Evolutionary conservation across 2,113 vertebrate species (phyloP).

Genomic region (Ibidorhyncha struthersii): DNA sequence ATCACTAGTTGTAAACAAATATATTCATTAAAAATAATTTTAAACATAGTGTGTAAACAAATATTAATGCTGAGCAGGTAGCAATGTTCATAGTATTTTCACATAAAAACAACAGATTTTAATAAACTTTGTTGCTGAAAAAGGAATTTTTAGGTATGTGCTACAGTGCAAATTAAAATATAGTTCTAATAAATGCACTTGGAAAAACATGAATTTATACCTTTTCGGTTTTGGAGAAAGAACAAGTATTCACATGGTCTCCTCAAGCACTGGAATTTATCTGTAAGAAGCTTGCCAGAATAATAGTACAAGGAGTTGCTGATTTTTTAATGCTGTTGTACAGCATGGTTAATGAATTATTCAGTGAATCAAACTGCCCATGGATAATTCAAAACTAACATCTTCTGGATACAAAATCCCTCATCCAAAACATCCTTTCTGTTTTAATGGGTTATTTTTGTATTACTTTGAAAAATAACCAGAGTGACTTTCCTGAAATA

Average conservation of each 20-base stretch:
- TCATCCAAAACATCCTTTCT: not conserved
- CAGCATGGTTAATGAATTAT: constrained; percentile 28
- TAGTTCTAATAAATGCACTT: not conserved
- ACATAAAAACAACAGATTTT: not conserved
- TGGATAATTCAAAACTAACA: constrained; percentile 48
- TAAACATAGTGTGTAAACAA: constrained; percentile 15
- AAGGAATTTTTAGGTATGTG: not conserved
- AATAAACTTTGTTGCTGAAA: constrained; percentile 2
- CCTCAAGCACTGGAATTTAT: not conserved
- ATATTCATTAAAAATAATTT: constrained; percentile 43
- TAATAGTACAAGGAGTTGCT: not conserved
- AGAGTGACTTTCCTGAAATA: not conserved
- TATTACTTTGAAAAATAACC: not conserved
- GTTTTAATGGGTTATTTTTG: not conserved
- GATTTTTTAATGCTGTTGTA: constrained; percentile 20
- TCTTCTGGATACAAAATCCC: not conserved
- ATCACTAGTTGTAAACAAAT: not conserved
- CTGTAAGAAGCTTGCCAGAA: not conserved
- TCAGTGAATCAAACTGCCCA: constrained; percentile 28
- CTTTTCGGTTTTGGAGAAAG: not conserved
- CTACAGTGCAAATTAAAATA: not conserved
- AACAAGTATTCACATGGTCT: not conserved
- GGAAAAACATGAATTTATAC: not conserved
- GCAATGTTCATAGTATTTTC: not conserved
- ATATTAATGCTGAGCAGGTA: constrained; percentile 1